These are phyloP conservation scores for Cephus rjabovi DNA, from an alignment of 2,888 invertebrate species.

Conservation along the genomic window DNA sequence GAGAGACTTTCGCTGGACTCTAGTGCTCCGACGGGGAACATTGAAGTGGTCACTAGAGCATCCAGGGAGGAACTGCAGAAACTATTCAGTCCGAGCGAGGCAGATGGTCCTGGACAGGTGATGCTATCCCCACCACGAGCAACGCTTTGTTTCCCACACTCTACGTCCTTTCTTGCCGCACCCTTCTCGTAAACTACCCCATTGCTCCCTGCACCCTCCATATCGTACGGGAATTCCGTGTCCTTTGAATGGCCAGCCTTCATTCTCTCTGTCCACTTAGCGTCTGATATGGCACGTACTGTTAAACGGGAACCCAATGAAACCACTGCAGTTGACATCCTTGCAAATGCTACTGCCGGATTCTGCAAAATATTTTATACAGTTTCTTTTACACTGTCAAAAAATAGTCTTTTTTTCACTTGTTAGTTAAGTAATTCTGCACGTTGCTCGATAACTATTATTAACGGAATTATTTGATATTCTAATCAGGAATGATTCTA, in stretches of 20 bases:
- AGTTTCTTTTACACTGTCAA: not conserved
- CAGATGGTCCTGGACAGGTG: constrained; percentile 59
- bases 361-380: constrained; percentile 32
- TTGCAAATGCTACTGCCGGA: constrained; percentile 33
- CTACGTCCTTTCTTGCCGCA: constrained; percentile 20
- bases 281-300: constrained; percentile 77
- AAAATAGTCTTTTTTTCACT: not conserved
- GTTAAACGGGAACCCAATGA: constrained; percentile 67
- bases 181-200: constrained; percentile 27
- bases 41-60: constrained; percentile 42
- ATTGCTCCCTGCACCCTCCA: constrained; percentile 17
- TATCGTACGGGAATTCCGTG: constrained; percentile 25
- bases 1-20: constrained; percentile 28
- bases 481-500: not conserved
- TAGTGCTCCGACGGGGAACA: constrained; percentile 39
- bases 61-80: constrained; percentile 49
- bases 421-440: no score
- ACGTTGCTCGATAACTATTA: not conserved
- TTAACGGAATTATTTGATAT: not conserved
- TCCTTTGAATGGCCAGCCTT: constrained; percentile 21
- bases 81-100: constrained; percentile 38
- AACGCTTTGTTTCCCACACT: constrained; percentile 36
- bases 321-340: constrained; percentile 44
- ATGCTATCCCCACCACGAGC: constrained; percentile 47
- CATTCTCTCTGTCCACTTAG: constrained; percentile 52